phyloP scores from a whole-genome alignment of 2,113 vertebrate species.

The Cebus imitator region DNA sequence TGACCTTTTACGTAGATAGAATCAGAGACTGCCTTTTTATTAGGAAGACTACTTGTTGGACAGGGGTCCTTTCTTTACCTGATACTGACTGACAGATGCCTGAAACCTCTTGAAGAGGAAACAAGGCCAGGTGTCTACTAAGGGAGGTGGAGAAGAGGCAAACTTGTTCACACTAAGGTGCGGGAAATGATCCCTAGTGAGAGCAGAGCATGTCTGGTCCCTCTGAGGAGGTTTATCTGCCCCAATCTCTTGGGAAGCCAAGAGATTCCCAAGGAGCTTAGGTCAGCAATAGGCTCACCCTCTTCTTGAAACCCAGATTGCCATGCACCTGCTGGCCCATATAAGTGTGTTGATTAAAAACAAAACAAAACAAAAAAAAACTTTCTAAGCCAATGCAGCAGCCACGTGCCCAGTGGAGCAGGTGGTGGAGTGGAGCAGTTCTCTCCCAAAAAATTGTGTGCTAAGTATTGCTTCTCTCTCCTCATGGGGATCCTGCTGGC shows the following conservation, averaged over 20 bases:
- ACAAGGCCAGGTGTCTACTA: background rate
- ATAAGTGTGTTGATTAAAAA: background rate
- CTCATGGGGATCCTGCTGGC: background rate
- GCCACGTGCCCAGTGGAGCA: rapidly evolving
- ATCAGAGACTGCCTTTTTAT: background rate
- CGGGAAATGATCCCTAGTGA: background rate
- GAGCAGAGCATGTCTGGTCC: background rate
- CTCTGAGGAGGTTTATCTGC: background rate
- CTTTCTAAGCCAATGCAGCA: background rate
- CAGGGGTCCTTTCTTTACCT: background rate
- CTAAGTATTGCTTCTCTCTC: background rate
- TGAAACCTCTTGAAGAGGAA: background rate
- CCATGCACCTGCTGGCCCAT: background rate
- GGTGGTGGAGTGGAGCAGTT: rapidly evolving
- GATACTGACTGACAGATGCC: background rate
- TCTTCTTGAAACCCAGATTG: background rate
- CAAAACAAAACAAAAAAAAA: background rate
- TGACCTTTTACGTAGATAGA: background rate
- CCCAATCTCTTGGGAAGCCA: background rate
- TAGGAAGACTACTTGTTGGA: background rate
- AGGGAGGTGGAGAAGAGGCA: background rate
- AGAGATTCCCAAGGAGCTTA: background rate
- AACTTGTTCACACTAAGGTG: background rate
- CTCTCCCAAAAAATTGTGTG: rapidly evolving
- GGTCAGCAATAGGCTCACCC: background rate